Evolutionary conservation across 2,888 invertebrate species (phyloP), one percentile per base, ranked within the genome.

Genomic region (Drosophila dives): DNA sequence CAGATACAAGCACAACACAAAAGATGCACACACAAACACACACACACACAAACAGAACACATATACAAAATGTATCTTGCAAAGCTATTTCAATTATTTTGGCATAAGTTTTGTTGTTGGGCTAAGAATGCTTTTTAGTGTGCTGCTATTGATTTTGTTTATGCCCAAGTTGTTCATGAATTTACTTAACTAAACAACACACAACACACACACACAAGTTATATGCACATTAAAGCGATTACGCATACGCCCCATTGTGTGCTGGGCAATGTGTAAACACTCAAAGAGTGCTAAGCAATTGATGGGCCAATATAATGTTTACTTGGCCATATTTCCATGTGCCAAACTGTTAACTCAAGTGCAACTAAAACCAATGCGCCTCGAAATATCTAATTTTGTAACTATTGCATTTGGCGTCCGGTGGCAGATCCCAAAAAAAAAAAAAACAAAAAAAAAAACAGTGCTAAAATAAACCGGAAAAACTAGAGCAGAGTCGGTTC

Each of bases 51-150:
- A 1, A 42, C 0, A 42, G 2, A 11, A 20, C 20, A 20, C 12
- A 45, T 45, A 12, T 1, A 70, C 50, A 36, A 71, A 69, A 64
- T 74, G 73, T 78, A 75, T 77, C 59, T 65, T 23, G 56, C 61
- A 69, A 76, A 84, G 84, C 77, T 87, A 85, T 85, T 85, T 87
- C 53, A 85, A 87, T 77, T 84, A 85, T 85, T 85, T 84, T 76
- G 72, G 80, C 77, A 73, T 69, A 45, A 75, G 72, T 75, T 73
- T 68, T 54, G 55, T 54, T 65, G 55, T 53, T 56, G 62, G 15
- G 26, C 48, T 36, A 60, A 67, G 72, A 83, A 81, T 76, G 56
- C 50, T 64, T 64, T 76, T 58, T 42, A 15, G 20, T 12, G 6
- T 6, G 45, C 76, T 78, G 51, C 61, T 67, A 36, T 69, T 81